Evolutionary conservation across 2,888 invertebrate genomes (phyloP).

Genomic region (Gari tellinella): DNA sequence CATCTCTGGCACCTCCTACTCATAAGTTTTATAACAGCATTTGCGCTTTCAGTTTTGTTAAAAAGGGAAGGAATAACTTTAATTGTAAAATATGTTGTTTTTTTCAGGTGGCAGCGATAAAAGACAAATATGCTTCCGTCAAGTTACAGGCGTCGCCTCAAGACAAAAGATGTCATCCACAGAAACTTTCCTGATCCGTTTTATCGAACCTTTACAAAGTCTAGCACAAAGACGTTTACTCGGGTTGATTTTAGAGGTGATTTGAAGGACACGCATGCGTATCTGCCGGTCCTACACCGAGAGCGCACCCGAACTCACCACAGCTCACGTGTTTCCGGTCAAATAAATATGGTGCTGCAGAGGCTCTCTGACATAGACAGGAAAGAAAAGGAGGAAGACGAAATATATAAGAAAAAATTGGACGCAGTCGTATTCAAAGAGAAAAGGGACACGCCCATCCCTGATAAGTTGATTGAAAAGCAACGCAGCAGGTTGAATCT

Average conservation of each 20-base stretch:
- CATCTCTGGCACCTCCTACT: too few species aligned
- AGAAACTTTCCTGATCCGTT: constrained; percentile 35
- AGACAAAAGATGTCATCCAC: constrained; percentile 51
- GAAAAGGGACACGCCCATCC: constrained; percentile 54
- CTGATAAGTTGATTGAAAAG: constrained; percentile 31
- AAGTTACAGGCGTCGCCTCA: constrained; percentile 51
- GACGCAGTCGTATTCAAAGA: constrained; percentile 31
- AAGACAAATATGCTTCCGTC: constrained; percentile 46
- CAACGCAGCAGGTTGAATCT: constrained; percentile 39
- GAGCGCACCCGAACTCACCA: constrained; percentile 42
- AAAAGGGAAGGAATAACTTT: too few species aligned
- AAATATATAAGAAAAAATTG: constrained; percentile 44
- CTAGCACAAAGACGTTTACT: constrained; percentile 34
- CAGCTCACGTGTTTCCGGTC: constrained; percentile 49
- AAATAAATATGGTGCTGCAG: constrained; percentile 52
- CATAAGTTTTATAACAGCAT: too few species aligned
- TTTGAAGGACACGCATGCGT: constrained; percentile 33
- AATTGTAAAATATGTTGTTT: too few species aligned
- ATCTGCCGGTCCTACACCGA: constrained; percentile 39
- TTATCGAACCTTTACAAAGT: constrained; percentile 12
- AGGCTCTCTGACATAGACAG: constrained; percentile 46
- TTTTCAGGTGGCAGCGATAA: too few species aligned
- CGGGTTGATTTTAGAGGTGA: constrained; percentile 33
- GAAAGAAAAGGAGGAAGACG: constrained; percentile 36
- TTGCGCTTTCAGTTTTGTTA: too few species aligned